phyloP scores from a whole-genome alignment of 2,113 vertebrate species.

The Albula goreensis region DNA sequence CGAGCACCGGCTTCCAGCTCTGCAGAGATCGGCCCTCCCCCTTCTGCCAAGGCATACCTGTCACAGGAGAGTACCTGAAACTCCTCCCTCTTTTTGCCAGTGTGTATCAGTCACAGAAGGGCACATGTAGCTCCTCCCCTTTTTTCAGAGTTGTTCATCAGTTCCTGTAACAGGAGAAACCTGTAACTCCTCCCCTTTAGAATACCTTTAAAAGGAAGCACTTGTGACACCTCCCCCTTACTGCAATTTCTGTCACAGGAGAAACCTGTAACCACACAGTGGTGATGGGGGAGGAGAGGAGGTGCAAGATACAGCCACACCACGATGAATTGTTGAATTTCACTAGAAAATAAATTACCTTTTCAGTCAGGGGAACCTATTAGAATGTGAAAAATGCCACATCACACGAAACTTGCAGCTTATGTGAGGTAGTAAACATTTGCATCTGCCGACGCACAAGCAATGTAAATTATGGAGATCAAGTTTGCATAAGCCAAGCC shows the following conservation, averaged over 20 bases:
- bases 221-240: constrained; percentile 29
- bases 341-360: neutral
- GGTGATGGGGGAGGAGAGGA: constrained; percentile 2
- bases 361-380: neutral
- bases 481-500: constrained; percentile 13
- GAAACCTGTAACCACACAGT: constrained; percentile 4
- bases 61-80: constrained; percentile 63
- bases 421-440: neutral
- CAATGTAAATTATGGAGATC: constrained; percentile 25
- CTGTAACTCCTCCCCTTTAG: constrained; percentile 52
- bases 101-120: constrained; percentile 30
- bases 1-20: constrained; percentile 56
- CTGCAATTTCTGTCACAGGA: constrained; percentile 42
- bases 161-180: constrained; percentile 74
- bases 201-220: no score
- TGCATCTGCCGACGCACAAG: neutral
- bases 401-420: neutral
- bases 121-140: constrained; percentile 73
- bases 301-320: neutral
- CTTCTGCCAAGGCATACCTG: constrained; percentile 68
- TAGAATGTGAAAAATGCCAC: neutral
- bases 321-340: neutral
- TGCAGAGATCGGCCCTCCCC: constrained; percentile 73
- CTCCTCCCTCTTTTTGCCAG: constrained; percentile 53
- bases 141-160: constrained; percentile 50